These are phyloP conservation scores for Zosterops lateralis DNA, from an alignment of 2,113 vertebrate genomes.

Conservation along the genomic window DNA sequence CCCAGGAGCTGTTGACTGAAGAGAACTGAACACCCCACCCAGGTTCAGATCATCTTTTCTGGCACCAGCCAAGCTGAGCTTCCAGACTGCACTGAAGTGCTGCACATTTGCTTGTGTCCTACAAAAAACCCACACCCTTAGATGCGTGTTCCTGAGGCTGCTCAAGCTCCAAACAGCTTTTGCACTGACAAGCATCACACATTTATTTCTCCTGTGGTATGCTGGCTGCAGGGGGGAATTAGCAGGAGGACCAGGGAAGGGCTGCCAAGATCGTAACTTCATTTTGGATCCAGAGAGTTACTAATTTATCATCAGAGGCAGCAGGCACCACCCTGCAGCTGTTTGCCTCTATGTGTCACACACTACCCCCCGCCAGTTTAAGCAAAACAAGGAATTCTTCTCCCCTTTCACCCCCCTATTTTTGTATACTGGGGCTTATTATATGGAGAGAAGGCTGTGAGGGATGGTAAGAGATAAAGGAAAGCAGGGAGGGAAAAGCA, in stretches of 20 bases:
- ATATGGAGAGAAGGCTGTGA: neutral
- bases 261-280: neutral
- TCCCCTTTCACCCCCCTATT: rapidly evolving
- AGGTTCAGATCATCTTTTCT: neutral
- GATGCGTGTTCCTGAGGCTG: rapidly evolving
- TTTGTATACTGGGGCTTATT: neutral
- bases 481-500: neutral
- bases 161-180: neutral
- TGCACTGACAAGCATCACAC: neutral
- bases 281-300: neutral
- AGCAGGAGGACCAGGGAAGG: neutral
- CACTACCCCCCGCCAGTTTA: neutral
- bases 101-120: neutral
- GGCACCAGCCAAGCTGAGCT: neutral
- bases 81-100: neutral
- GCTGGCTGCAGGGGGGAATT: neutral
- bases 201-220: neutral
- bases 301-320: neutral
- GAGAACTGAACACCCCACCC: rapidly evolving
- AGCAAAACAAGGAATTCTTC: neutral
- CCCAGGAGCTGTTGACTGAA: neutral
- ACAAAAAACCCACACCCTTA: no score
- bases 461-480: neutral
- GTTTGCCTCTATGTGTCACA: neutral
- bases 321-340: conserved; percentile 25